Percentiles rank a stretch among this genome's conserved stretches.
Evolutionary conservation across 2,113 vertebrate species (phyloP).

Genomic region (Neogale vison): DNA sequence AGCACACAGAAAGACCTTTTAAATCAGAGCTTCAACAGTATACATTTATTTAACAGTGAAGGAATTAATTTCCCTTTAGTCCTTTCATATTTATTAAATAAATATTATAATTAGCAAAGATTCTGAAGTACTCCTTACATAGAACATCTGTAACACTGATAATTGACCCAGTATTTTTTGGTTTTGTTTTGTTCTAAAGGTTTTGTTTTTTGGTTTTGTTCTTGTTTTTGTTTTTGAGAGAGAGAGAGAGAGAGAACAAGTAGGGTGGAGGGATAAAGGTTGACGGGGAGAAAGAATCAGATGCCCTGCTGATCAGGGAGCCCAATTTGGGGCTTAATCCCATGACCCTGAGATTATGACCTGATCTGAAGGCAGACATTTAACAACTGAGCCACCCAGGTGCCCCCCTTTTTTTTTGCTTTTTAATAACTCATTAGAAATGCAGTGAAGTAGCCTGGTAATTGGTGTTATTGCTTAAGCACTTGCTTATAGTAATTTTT

Average conservation of each 20-base stretch:
- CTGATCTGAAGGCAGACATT: background rate
- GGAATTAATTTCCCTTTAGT: background rate
- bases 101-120: constrained; percentile 8
- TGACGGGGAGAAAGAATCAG: background rate
- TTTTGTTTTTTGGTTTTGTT: background rate
- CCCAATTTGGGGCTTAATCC: background rate
- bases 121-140: background rate
- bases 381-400: background rate
- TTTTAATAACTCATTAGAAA: constrained; percentile 45
- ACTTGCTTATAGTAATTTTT: constrained; percentile 19
- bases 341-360: background rate
- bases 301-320: background rate
- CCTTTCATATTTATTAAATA: constrained; percentile 28
- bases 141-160: background rate
- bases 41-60: background rate
- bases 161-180: background rate
- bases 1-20: background rate
- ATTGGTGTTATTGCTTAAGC: constrained; percentile 16
- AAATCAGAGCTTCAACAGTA: background rate
- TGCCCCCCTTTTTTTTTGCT: background rate
- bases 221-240: background rate
- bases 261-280: too few species aligned
- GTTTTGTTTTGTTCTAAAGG: background rate
- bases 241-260: background rate
- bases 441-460: background rate